Evolutionary conservation across 2,797 vertebrate species (phyloP), one percentile per base, ranked within the genome.

Genomic region (Spinus olivaceus): DNA sequence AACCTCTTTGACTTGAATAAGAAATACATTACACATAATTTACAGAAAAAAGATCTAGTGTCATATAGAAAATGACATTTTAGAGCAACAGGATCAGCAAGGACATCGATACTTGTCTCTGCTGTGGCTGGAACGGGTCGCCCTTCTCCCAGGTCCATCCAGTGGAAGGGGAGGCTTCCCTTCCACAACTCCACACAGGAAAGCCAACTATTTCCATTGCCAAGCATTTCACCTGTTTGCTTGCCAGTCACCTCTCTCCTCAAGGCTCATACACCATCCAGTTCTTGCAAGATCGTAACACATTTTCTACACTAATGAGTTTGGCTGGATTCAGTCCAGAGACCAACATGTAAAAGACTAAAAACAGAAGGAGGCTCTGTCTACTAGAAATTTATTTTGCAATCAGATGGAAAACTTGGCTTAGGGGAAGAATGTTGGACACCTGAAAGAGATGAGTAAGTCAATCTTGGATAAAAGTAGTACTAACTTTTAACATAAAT

Each of bases 341-440:
- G 39, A 94, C 27, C 76, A 73, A 90, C 51, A 66, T 9, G 59
- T 33, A 91, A 92, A 88, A 94, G 77, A 88, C 82, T 92, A 27
- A 86, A 92, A 94, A 11, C 59, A 93, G 84, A 78, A 94, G 70
- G 71, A 91, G 59, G 63, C 30, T 88, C 90, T 94, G 73, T 82
- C 87, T 94, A 92, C 82, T 49, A 88, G 63, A 90, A 93, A 95
- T 89, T 89, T 83, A 89, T 88, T 93, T 88, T 64, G 87, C 3
- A 1, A 70, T 96, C 88, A 88, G 63, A 83, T 60, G 89, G 73
- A 90, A 92, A 95, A 90, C 35, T 71, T 70, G 20, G 27, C 42
- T 94, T 88, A 72, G 46, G 85, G 73, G 50, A 6, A 66, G 79
- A 91, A 53, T 22, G 12, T 73, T 70, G 66, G 47, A 63, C 77